These are phyloP conservation scores for Hydrocynus forskahlii DNA, from an alignment of 2,797 vertebrate genomes.

Conservation along the genomic window DNA sequence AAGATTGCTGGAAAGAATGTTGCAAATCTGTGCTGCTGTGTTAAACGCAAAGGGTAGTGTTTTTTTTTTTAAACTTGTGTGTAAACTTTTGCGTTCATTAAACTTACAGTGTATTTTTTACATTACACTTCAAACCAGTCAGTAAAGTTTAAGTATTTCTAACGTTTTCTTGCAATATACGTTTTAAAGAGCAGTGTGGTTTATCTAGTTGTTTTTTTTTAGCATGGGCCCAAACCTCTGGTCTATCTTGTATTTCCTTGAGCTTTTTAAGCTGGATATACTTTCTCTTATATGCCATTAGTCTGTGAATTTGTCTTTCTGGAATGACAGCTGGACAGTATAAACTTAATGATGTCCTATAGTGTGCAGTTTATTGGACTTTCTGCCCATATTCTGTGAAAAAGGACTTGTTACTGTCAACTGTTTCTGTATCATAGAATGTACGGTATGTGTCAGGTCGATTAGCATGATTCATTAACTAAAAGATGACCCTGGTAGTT, in stretches of 20 bases:
- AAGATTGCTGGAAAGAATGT: too few relatives aligned
- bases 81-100: too few relatives aligned
- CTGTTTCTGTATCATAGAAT: conserved; percentile 31
- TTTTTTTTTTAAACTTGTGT: too few relatives aligned
- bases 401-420: conserved; percentile 7
- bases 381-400: conserved; percentile 17
- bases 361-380: conserved; percentile 42
- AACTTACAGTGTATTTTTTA: too few relatives aligned
- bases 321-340: conserved; percentile 44
- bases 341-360: conserved; percentile 34
- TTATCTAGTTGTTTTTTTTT: too few relatives aligned
- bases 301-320: conserved; percentile 36
- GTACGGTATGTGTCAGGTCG: neutral
- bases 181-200: too few relatives aligned
- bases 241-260: neutral
- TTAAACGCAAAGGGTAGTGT: too few relatives aligned
- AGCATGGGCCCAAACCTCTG: too few relatives aligned
- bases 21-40: too few relatives aligned
- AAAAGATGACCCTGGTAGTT: neutral
- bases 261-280: conserved; percentile 27
- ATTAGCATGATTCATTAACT: neutral
- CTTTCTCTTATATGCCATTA: conserved; percentile 24
- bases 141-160: too few relatives aligned
- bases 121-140: too few relatives aligned
- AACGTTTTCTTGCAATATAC: conserved; percentile 6